Evolutionary conservation across 2,113 vertebrate species (phyloP), one percentile per base, ranked within the genome.

Genomic region (Atractosteus spatula): DNA sequence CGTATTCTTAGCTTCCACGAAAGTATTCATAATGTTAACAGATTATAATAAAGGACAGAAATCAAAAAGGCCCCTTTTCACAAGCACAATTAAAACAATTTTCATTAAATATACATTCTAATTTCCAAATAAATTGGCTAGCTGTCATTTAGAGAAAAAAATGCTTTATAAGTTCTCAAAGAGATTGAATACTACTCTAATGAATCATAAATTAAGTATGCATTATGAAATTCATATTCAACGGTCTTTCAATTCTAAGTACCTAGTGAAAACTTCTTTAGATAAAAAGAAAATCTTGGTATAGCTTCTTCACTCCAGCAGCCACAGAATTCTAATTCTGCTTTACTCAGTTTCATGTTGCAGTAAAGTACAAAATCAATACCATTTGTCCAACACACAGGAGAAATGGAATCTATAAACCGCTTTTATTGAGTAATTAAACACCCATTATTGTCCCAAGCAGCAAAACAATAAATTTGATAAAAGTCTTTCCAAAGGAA

Each of bases 371-470:
- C 79, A 93, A 92, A 93, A 93, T 94, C 93, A 93, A 94, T 94
- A 92, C 82, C 86, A 89, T 92, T 92, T 90, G 90, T 92, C 89
- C 87, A 88, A 86, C 88, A 81, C 84, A 84, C 81, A 89, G 88
- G 86, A 90, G 91, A 92, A 93, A 92, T 92, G 83, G 84, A 93
- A 93, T 92, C 91, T 89, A 90, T 92, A 93, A 93, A 90, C 72
- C 79, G 81, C 80, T 91, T 88, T 92, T 91, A 93, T 90, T 92
- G 90, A 93, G 90, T 94, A 93, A 94, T 93, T 94, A 94, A 93
- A 92, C 90, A 92, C 90, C 90, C 92, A 92, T 93, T 93, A 94
- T 94, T 91, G 90, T 89, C 90, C 87, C 80, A 82, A 90, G 82
- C 86, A 85, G 89, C 86, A 84, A 90, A 91, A 91, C 90, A 92